phyloP scores from a whole-genome alignment of 37 sponge, comb jelly and placozoan species.

The Hexactinellida sp. region DNA sequence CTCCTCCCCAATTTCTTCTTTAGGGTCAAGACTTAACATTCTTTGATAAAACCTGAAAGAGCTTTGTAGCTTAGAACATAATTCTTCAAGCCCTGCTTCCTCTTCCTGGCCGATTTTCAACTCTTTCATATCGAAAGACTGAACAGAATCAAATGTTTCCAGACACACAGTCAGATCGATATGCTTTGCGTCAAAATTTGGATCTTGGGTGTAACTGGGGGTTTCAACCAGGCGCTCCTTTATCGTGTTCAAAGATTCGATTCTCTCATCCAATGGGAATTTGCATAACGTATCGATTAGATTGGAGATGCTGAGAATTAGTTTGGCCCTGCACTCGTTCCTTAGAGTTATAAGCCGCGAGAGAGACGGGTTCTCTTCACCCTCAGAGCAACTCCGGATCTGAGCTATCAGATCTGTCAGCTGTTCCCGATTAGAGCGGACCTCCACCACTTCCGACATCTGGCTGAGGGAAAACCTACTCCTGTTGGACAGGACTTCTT shows the following conservation, averaged over 20 bases:
- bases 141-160: not conserved
- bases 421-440: not conserved
- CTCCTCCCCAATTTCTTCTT: not conserved
- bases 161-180: constrained; percentile 6
- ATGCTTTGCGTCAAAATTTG: not conserved
- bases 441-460: constrained; percentile 4
- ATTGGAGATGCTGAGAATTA: not conserved
- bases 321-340: not conserved
- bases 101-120: not conserved
- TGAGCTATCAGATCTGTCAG: not conserved
- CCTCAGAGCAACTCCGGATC: not conserved
- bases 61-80: not conserved
- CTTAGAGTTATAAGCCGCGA: not conserved
- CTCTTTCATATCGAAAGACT: constrained; percentile 6
- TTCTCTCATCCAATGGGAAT: not conserved
- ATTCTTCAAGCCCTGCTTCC: not conserved
- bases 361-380: not conserved
- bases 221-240: not conserved
- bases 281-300: not conserved
- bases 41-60: not conserved
- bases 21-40: not conserved
- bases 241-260: not conserved
- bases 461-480: not conserved
- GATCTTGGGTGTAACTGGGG: not conserved
- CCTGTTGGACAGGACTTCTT: not conserved